Percentiles rank a stretch among this genome's conserved stretches.
Conservation (phyloP, 2,888 invertebrate genomes). For the Leptogaster cylindrica region DNA sequence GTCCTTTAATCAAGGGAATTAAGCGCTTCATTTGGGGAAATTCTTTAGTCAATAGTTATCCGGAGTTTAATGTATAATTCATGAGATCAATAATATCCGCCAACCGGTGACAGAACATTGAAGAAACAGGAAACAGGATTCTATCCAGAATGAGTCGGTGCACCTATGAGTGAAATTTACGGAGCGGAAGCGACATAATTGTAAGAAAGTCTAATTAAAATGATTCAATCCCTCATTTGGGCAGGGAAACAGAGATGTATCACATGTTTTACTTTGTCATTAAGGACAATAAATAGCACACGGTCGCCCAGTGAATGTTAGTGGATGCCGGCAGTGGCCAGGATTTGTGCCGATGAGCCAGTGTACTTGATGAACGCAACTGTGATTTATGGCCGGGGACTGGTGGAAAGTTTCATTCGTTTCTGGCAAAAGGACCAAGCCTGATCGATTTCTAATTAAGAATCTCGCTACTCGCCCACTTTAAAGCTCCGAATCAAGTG, state of each 20-base stretch:
- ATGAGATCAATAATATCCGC: slow-evolving; percentile 29
- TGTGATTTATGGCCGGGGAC: slow-evolving; percentile 34
- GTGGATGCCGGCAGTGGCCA: neutral
- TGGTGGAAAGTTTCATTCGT: slow-evolving; percentile 1
- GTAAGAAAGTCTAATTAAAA: slow-evolving; percentile 1
- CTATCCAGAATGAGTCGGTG: neutral
- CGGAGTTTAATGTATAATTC: slow-evolving; percentile 39
- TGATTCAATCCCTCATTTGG: slow-evolving; percentile 2
- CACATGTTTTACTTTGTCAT: slow-evolving; percentile 38
- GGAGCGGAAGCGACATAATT: neutral
- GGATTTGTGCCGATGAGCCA: neutral
- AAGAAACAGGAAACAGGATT: slow-evolving; percentile 1
- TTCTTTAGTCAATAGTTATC: slow-evolving; percentile 41
- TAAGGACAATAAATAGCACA: slow-evolving; percentile 41
- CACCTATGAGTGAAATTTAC: no score
- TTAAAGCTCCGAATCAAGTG: slow-evolving; percentile 11
- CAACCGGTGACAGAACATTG: slow-evolving; percentile 11
- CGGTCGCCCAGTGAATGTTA: slow-evolving; percentile 16
- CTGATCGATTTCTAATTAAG: slow-evolving; percentile 23
- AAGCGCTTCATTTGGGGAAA: slow-evolving; percentile 41
- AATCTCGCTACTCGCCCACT: neutral
- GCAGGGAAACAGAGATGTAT: slow-evolving; percentile 16
- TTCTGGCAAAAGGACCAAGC: neutral
- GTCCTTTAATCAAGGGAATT: slow-evolving; percentile 41
- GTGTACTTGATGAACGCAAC: slow-evolving; percentile 13